Conservation (phyloP, 1,140 invertebrate species). For the Danaus plexippus region DNA sequence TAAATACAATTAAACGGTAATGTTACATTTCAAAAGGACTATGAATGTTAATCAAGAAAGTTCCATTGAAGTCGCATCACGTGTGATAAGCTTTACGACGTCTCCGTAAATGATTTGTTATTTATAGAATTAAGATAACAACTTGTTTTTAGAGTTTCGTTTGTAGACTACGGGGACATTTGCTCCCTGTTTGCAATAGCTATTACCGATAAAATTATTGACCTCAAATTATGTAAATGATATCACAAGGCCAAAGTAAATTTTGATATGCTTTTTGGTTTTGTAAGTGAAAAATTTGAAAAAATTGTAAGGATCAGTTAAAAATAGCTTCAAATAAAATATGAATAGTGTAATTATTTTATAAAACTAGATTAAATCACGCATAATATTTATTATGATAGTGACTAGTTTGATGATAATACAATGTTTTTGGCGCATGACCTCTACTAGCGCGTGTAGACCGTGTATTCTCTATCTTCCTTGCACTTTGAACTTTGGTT, state of each 20-base stretch:
- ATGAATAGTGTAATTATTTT: too few species aligned
- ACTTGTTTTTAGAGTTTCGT: conserved; percentile 57
- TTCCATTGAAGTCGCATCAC: conserved; percentile 2
- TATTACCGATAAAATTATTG: conserved; percentile 33
- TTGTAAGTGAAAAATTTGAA: too few species aligned
- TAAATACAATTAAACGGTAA: too few species aligned
- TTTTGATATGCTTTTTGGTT: too few species aligned
- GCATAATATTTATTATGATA: conserved; percentile 7
- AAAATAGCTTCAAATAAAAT: too few species aligned
- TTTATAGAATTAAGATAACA: conserved; percentile 61
- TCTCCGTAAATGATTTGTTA: conserved; percentile 52
- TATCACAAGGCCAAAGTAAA: conserved; percentile 27
- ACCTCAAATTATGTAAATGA: conserved; percentile 41
- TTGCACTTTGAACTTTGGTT: too few species aligned
- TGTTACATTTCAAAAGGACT: too few species aligned
- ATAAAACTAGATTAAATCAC: too few species aligned
- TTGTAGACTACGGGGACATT: conserved; percentile 45
- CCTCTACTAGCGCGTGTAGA: conserved; percentile 14
- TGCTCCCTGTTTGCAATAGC: conserved; percentile 26
- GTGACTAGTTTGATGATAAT: conserved; percentile 13
- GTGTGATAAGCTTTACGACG: conserved; percentile 22
- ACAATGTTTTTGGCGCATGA: conserved; percentile 19
- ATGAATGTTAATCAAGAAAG: too few species aligned
- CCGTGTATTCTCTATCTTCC: too few species aligned
- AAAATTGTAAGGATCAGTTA: too few species aligned